phyloP scores from a whole-genome alignment of 2,113 vertebrate species.

The Dipodomys stephensi region DNA sequence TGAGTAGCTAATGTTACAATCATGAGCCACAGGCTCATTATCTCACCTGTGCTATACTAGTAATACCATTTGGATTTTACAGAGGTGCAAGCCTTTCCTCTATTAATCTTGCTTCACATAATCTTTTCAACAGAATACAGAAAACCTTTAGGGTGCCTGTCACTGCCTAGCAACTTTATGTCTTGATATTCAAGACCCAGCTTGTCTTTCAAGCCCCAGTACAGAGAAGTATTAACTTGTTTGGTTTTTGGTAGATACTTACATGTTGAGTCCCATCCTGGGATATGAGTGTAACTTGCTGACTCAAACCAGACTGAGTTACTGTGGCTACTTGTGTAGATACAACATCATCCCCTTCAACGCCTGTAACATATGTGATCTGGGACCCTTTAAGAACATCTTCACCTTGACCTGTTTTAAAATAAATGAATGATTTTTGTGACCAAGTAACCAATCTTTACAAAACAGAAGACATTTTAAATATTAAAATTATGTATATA shows the following conservation, averaged over 20 bases:
- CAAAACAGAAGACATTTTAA: constrained; percentile 62
- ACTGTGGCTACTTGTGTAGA: constrained; percentile 93
- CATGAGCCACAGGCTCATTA: not conserved
- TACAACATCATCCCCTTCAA: constrained; percentile 94
- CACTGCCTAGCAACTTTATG: not conserved
- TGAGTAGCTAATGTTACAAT: too few relatives aligned
- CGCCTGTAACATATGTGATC: constrained; percentile 93
- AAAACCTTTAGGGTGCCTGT: not conserved
- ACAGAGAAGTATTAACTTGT: not conserved
- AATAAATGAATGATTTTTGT: constrained; percentile 69
- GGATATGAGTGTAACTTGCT: constrained; percentile 97
- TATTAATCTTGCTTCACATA: not conserved
- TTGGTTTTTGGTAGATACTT: constrained; percentile 77
- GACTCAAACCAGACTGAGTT: constrained; percentile 90
- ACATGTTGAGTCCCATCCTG: constrained; percentile 98
- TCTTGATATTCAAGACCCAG: not conserved
- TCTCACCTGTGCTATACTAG: not conserved
- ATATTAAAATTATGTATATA: not conserved
- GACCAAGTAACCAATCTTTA: constrained; percentile 17
- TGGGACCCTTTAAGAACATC: constrained; percentile 91
- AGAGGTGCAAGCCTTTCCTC: not conserved
- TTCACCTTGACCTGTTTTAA: constrained; percentile 91
- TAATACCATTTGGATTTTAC: constrained; percentile 2
- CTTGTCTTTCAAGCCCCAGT: not conserved
- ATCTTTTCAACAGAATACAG: not conserved